Evolutionary conservation across 64 coral and sea anemone genomes (phyloP).

Genomic region (Montipora sp.): DNA sequence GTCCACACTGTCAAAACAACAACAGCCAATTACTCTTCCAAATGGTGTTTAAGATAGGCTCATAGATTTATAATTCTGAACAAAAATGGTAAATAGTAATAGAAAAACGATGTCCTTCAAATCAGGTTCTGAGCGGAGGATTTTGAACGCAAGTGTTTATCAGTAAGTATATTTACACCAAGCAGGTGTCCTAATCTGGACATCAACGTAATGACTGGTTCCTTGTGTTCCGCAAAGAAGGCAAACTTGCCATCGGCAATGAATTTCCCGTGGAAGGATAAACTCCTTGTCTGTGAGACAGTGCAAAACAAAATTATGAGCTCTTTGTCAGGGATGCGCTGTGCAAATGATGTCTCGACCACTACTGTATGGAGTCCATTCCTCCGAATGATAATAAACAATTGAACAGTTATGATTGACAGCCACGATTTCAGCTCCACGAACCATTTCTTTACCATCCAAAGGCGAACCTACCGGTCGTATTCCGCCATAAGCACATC

Average conservation of each 20-base stretch:
- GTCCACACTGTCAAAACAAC: no score
- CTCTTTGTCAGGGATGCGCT: conserved; percentile 33
- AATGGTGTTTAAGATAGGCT: no score
- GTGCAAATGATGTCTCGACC: conserved; percentile 71
- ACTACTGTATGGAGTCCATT: conserved; percentile 58
- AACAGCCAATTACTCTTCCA: no score
- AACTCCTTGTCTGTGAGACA: background rate
- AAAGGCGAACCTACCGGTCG: conserved; percentile 57
- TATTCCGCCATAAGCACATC: conserved; percentile 75
- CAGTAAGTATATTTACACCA: background rate
- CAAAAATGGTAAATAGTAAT: no score
- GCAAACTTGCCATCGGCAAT: background rate
- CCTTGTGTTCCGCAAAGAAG: background rate
- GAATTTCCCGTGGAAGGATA: background rate
- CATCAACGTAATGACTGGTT: no score
- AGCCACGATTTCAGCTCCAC: conserved; percentile 87
- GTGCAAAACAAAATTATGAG: background rate
- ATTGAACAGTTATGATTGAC: conserved; percentile 81
- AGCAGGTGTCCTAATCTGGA: background rate
- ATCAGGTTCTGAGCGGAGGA: no score
- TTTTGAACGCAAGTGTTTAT: background rate
- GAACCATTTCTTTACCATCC: conserved; percentile 86
- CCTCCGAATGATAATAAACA: conserved; percentile 75
- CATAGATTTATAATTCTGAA: no score
- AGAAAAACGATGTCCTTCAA: no score